phyloP scores from a whole-genome alignment of 2,888 invertebrate genomes.

The Lithophane leautieri region DNA sequence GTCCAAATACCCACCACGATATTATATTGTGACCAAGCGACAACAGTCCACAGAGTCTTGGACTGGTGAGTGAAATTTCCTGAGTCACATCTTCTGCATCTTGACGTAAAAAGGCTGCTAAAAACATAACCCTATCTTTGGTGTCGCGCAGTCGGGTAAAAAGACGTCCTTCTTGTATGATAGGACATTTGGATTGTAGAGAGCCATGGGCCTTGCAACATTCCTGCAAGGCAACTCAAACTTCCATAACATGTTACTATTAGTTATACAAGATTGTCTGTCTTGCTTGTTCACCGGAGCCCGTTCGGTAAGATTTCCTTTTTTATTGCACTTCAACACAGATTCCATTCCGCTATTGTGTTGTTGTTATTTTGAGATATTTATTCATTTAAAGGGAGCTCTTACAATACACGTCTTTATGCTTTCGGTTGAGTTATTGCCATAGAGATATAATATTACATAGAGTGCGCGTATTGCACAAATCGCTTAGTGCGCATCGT shows the following conservation, averaged over 20 bases:
- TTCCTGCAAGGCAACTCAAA: no score
- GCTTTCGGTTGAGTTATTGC: neutral
- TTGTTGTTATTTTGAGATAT: slow-evolving; percentile 2
- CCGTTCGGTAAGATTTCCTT: no score
- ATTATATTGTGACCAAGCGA: no score
- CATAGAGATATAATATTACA: no score
- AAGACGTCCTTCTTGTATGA: neutral
- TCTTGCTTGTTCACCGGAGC: no score
- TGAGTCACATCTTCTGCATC: neutral
- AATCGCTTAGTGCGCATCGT: no score
- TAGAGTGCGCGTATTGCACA: no score
- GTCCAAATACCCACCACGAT: no score
- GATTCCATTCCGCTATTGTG: neutral
- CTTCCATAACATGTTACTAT: no score
- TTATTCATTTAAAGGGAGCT: slow-evolving; percentile 8
- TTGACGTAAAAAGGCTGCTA: neutral
- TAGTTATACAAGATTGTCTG: no score
- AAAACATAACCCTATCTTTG: neutral
- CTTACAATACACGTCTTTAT: neutral
- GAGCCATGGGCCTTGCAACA: neutral
- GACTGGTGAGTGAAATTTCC: neutral
- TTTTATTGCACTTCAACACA: slow-evolving; percentile 6
- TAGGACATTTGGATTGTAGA: neutral
- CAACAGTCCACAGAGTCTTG: neutral
- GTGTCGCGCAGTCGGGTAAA: neutral